A percentile compares a stretch with the other conserved stretches of the same genome.
Conservation (phyloP, 2,113 vertebrate species). For the Cottus gobio region DNA sequence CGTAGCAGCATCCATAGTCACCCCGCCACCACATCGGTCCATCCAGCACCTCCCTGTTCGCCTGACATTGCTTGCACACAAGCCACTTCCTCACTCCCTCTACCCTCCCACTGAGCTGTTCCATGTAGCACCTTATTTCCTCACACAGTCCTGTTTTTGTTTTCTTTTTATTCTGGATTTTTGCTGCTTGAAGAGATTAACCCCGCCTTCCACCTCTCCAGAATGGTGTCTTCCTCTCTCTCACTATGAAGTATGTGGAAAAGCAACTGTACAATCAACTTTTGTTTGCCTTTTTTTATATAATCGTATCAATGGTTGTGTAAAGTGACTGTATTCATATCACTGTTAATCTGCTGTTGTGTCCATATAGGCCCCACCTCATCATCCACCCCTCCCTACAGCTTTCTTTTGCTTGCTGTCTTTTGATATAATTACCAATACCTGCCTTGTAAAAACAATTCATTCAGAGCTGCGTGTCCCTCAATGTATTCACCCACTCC, state of each 20-base stretch:
- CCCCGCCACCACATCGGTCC: background rate
- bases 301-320: conserved; percentile 69
- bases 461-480: conserved; percentile 56
- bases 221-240: conserved; percentile 78
- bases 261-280: conserved; percentile 79
- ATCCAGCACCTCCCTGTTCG: conserved; percentile 1
- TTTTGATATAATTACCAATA: conserved; percentile 75
- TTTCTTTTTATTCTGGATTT: background rate
- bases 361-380: conserved; percentile 53
- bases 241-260: conserved; percentile 75
- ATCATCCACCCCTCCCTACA: background rate
- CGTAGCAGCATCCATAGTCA: conserved; percentile 48
- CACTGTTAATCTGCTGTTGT: conserved; percentile 65
- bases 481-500: conserved; percentile 46
- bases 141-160: background rate
- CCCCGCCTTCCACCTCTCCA: conserved; percentile 47
- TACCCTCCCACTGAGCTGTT: conserved; percentile 34
- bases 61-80: conserved; percentile 24
- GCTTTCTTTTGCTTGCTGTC: conserved; percentile 48
- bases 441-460: conserved; percentile 73
- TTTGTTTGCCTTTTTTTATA: conserved; percentile 76
- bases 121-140: conserved; percentile 48
- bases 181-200: conserved; percentile 74
- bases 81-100: background rate
- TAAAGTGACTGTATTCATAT: conserved; percentile 66